Conservation (phyloP, 2,888 invertebrate genomes). For the Apoda limacodes region DNA sequence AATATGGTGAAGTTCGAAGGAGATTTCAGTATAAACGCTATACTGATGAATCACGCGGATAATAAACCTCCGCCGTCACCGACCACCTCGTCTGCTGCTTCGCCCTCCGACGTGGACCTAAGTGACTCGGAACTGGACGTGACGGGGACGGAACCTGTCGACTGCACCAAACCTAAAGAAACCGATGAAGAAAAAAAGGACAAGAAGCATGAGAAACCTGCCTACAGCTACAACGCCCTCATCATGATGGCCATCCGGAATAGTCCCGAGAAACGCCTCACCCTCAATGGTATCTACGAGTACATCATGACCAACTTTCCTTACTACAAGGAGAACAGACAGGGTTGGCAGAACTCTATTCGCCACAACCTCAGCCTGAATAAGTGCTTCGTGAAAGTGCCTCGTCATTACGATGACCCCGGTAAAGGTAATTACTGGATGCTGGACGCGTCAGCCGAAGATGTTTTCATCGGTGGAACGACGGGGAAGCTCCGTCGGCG, state of each 20-base stretch:
- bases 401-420: conserved; percentile 98
- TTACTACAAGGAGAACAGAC: conserved; percentile 97
- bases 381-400: conserved; percentile 98
- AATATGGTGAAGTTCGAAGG: conserved; percentile 72
- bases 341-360: conserved; percentile 99
- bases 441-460: conserved; percentile 97
- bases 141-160: conserved; percentile 80
- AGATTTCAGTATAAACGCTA: conserved; percentile 85
- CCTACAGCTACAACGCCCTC: conserved; percentile 98
- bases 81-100: conserved; percentile 45
- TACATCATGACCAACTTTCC: conserved; percentile 99
- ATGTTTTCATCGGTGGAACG: conserved; percentile 98
- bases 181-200: conserved; percentile 43
- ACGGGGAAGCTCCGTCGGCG: conserved; percentile 93
- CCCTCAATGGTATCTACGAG: conserved; percentile 97
- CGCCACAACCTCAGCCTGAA: conserved; percentile 97
- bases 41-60: conserved; percentile 72
- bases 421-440: conserved; percentile 99
- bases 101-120: conserved; percentile 49
- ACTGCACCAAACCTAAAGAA: conserved; percentile 71
- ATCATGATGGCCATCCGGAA: conserved; percentile 99
- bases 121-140: conserved; percentile 82
- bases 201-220: conserved; percentile 91
- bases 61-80: conserved; percentile 52
- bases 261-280: conserved; percentile 92